Conservation (phyloP, 2,113 vertebrate genomes). For the Struthidea cinerea region DNA sequence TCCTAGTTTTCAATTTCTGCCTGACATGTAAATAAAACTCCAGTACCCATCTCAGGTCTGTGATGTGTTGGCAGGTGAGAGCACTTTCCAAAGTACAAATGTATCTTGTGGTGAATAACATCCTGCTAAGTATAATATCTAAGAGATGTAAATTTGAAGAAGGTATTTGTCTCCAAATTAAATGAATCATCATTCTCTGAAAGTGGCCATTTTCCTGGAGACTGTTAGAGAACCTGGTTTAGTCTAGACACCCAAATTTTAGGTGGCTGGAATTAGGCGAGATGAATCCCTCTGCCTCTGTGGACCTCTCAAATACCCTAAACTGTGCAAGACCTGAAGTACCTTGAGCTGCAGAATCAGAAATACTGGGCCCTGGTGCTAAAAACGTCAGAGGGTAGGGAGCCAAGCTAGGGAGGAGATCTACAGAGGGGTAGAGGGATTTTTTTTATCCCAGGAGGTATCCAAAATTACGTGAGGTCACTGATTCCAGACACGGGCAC, state of each 20-base stretch:
- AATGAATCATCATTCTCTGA: conserved; percentile 21
- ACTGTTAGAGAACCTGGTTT: neutral
- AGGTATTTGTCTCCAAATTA: neutral
- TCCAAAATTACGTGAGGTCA: neutral
- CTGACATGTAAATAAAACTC: neutral
- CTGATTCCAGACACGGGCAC: neutral
- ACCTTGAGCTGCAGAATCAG: neutral
- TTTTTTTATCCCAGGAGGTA: neutral
- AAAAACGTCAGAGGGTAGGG: neutral
- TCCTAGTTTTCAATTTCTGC: neutral
- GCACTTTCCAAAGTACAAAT: neutral
- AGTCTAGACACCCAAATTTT: neutral
- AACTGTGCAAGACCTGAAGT: neutral
- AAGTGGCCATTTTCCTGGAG: neutral
- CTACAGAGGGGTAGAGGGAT: neutral
- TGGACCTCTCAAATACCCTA: neutral
- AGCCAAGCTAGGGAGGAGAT: neutral
- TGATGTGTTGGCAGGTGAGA: neutral
- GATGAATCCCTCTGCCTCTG: neutral
- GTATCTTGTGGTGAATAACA: neutral
- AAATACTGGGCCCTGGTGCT: neutral
- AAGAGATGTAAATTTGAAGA: neutral
- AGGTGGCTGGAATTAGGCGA: neutral
- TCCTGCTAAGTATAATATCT: neutral
- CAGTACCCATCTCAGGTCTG: neutral